Evolutionary conservation across 2,888 invertebrate genomes (phyloP), one percentile per base, ranked within the genome.

Genomic region (Graphium colonna): DNA sequence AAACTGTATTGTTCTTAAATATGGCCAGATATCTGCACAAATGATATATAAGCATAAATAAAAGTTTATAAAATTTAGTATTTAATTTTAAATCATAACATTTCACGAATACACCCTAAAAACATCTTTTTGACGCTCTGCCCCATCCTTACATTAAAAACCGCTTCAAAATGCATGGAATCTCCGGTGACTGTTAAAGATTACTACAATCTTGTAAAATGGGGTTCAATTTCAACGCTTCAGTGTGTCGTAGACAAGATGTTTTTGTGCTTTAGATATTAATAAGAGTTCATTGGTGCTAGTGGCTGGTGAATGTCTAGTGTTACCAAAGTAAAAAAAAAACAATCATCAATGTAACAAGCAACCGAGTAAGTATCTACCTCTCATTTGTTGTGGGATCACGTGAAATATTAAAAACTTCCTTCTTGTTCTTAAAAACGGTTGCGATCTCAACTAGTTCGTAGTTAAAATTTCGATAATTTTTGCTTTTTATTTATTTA

Each of bases 331-430:
- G 69, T 67, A 68, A 36, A 12, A 31, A 36, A 36, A 36, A 36
- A 69, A 69, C 73, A 78, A 70, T 79, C 81, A 74, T 71, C 71
- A 71, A 60, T 68, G 63, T 71, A 76, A 75, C 73, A 71, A 70
- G 68, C 15, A 66, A 60, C 33, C 58, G 68, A 71, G 87, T 87
- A 82, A 84, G 86, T 87, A 87, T 44, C 16, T 73, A 67, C 73
- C 71, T 73, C 78, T 79, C 81, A 80, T 81, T 71, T 81, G 76
- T 82, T 83, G 71, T 82, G 85, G 87, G 85, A 72, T 79, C 83
- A 84, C 77, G 68, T 77, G 69, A 73, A 69, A 68, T 68, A 61
- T 61, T 65, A 60, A 62, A 51, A 45, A 60, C 63, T 73, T 79
- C 70, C 76, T 71, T 77, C 75, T 74, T 77, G 66, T 68, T 77